Evolutionary conservation across 1,140 invertebrate species (phyloP).

Genomic region (Drusus annulatus): DNA sequence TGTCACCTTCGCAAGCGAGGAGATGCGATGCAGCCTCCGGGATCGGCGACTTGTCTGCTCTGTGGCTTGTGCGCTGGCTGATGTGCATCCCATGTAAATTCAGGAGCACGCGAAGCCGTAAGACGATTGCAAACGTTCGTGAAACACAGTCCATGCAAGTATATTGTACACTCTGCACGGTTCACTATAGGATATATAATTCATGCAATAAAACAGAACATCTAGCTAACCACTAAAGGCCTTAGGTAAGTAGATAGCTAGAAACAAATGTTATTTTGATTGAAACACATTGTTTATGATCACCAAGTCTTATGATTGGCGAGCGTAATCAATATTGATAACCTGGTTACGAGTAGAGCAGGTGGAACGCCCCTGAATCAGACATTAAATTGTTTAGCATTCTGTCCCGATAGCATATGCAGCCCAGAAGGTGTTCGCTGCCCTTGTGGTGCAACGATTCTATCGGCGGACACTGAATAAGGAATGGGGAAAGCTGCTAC

Average conservation of each 20-base stretch:
- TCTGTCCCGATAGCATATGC: too few relatives aligned
- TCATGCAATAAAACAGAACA: too few relatives aligned
- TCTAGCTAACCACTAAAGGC: too few relatives aligned
- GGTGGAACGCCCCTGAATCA: too few relatives aligned
- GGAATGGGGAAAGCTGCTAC: slow-evolving; percentile 10
- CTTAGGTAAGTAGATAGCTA: too few relatives aligned
- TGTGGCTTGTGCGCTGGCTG: neutral
- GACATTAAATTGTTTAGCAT: too few relatives aligned
- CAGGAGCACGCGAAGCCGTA: neutral
- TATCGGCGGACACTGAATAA: slow-evolving; percentile 14
- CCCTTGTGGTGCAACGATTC: neutral
- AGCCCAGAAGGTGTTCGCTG: neutral
- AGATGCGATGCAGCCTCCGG: neutral
- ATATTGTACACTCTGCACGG: neutral
- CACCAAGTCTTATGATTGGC: too few relatives aligned
- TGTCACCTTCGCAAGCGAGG: neutral
- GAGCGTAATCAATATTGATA: too few relatives aligned
- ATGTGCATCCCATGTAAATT: slow-evolving; percentile 12
- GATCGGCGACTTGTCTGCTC: neutral
- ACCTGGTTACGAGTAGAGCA: too few relatives aligned
- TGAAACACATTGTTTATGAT: too few relatives aligned
- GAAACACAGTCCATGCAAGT: neutral
- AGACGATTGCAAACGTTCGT: slow-evolving; percentile 2
- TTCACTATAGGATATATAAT: neutral
- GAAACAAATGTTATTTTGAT: too few relatives aligned